Evolutionary conservation across 2,797 vertebrate species (phyloP), one percentile per base, ranked within the genome.

Genomic region (Novumbra hubbsi): DNA sequence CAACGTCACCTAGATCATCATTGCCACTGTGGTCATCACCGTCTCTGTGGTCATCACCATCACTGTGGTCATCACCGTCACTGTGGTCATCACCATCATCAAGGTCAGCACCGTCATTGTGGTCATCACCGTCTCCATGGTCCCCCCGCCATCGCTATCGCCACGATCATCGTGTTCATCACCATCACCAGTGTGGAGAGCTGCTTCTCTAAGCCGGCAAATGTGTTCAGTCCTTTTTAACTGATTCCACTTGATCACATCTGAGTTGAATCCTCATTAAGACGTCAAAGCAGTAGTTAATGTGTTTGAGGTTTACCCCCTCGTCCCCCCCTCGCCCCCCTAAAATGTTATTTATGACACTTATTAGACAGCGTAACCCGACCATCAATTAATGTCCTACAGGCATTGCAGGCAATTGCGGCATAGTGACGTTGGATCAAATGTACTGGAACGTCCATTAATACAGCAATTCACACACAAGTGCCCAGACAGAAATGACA

Each of bases 291-390:
- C 89, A 68, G 85, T 89, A 81, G 86, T 91, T 92, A 91, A 92
- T 94, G 91, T 78, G 84, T 92, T 87, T 87, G 88, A 89, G 89
- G 90, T 90, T 89, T 87, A 80, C 84, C 78, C 83, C 86, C 84
- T 7, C 34, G 5, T 84, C 78, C 83, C 86, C 84, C 3, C 34
- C 8, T 8, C 3, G 3, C 78, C 88, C 87, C 89, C 84, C 91
- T 92, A 92, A 94, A 92, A 86, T 76, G 84, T 93, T 94, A 94
- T 94, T 93, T 94, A 94, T 93, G 90, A 91, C 86, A 84, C 89
- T 94, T 93, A 93, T 94, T 94, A 93, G 89, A 87, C 89, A 91
- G 89, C 80, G 77, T 91, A 92, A 92, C 88, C 88, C 82, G 75
- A 88, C 88, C 91, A 93, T 94, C 91, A 92, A 91, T 94, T 94